A percentile compares a stretch with the other conserved stretches of the same genome.
Conservation (phyloP, 2,888 invertebrate genomes). For the Galeopsomyia nigrocyanea region DNA sequence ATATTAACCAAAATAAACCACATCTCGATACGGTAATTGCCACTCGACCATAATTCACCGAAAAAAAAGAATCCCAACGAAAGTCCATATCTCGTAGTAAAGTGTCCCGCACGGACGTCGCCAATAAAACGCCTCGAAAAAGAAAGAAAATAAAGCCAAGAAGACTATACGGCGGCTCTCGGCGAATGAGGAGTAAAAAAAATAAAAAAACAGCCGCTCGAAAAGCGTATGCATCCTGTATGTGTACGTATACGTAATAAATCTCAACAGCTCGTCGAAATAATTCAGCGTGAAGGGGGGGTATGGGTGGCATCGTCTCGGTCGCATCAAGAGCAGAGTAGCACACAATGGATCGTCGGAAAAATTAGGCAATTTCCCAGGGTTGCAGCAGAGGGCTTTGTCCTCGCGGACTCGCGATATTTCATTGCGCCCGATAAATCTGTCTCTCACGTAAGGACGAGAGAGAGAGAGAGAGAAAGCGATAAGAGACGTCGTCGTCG, state of each 20-base stretch:
- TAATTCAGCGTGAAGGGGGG: slow-evolving; percentile 17
- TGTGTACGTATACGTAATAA: too few species aligned
- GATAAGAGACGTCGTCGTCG: slow-evolving; percentile 3
- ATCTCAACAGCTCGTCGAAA: slow-evolving; percentile 1
- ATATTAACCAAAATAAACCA: too few species aligned
- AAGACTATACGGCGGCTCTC: too few species aligned
- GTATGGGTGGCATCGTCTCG: background rate
- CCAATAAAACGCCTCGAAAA: slow-evolving; percentile 24
- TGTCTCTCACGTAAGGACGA: slow-evolving; percentile 42
- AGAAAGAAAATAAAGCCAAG: background rate
- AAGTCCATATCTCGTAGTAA: background rate
- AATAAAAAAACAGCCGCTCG: too few species aligned
- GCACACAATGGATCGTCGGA: slow-evolving; percentile 7
- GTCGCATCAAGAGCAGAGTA: background rate
- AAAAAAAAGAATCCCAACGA: slow-evolving; percentile 17
- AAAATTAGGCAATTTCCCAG: slow-evolving; percentile 45
- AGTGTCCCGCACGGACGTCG: slow-evolving; percentile 6
- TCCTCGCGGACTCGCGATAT: slow-evolving; percentile 31
- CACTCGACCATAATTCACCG: slow-evolving; percentile 1
- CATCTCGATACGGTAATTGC: too few species aligned
- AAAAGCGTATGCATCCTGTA: too few species aligned
- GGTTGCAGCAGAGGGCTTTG: slow-evolving; percentile 10
- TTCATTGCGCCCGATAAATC: slow-evolving; percentile 42
- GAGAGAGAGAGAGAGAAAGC: slow-evolving; percentile 14
- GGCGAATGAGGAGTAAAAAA: too few species aligned